These are phyloP conservation scores for Lordiphosa andalusiaca DNA, from an alignment of 2,888 invertebrate genomes.

Conservation along the genomic window DNA sequence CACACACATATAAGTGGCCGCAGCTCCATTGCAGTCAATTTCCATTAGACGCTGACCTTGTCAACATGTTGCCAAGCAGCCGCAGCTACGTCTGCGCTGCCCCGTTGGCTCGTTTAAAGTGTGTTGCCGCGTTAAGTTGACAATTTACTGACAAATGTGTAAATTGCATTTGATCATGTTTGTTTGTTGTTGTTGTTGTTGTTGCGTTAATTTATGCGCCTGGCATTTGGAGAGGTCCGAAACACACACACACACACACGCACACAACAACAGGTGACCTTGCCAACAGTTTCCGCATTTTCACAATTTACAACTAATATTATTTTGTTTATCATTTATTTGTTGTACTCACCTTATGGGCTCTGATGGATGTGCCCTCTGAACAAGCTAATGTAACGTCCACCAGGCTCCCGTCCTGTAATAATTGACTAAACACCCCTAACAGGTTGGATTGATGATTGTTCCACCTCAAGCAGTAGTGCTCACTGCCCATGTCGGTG, in stretches of 20 bases:
- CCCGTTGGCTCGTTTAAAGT: constrained; percentile 45
- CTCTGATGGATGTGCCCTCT: constrained; percentile 96
- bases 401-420: constrained; percentile 96
- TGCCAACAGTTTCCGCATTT: constrained; percentile 63
- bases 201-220: constrained; percentile 65
- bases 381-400: constrained; percentile 98
- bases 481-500: constrained; percentile 99
- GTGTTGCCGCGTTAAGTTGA: constrained; percentile 71
- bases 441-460: constrained; percentile 99
- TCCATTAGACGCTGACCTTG: constrained; percentile 73
- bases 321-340: not conserved
- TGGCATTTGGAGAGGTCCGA: constrained; percentile 64
- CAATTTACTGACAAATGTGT: constrained; percentile 77
- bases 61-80: constrained; percentile 69
- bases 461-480: constrained; percentile 99
- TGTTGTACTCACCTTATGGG: constrained; percentile 88
- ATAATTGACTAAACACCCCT: constrained; percentile 97
- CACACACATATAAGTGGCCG: constrained; percentile 23
- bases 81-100: constrained; percentile 45
- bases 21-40: constrained; percentile 52
- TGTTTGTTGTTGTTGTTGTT: constrained; percentile 16
- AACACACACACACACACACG: not conserved
- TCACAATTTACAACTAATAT: constrained; percentile 36
- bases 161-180: constrained; percentile 68
- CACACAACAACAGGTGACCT: constrained; percentile 38